Conservation (phyloP, 1,140 invertebrate species). For the Eubasilissa regina region DNA sequence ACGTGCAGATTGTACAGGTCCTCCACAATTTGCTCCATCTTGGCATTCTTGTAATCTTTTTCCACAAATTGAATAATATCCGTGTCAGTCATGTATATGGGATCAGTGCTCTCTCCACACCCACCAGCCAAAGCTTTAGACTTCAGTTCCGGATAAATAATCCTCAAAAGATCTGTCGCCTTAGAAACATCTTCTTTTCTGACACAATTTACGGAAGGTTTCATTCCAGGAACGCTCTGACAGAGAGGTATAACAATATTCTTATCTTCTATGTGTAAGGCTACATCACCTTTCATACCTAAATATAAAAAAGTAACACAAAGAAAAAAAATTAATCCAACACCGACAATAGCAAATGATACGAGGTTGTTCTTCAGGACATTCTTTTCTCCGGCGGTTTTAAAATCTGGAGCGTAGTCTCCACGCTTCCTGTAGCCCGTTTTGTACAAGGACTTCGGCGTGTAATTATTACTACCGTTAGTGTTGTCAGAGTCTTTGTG, state of each 20-base stretch:
- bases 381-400: slow-evolving; percentile 68
- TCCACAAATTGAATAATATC: slow-evolving; percentile 72
- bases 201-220: slow-evolving; percentile 76
- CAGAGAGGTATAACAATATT: slow-evolving; percentile 75
- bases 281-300: slow-evolving; percentile 73
- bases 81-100: slow-evolving; percentile 73
- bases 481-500: slow-evolving; percentile 65
- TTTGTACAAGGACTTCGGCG: slow-evolving; percentile 60
- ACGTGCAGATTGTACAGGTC: slow-evolving; percentile 79
- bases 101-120: slow-evolving; percentile 72
- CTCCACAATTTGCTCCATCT: slow-evolving; percentile 69
- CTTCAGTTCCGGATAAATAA: slow-evolving; percentile 74
- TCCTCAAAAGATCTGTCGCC: slow-evolving; percentile 75
- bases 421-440: slow-evolving; percentile 63
- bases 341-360: slow-evolving; percentile 75
- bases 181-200: slow-evolving; percentile 73
- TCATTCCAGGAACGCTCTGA: slow-evolving; percentile 67
- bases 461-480: slow-evolving; percentile 65
- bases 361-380: slow-evolving; percentile 76
- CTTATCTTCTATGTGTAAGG: slow-evolving; percentile 68
- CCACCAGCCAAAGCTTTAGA: slow-evolving; percentile 72
- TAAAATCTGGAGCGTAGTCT: slow-evolving; percentile 69
- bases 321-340: slow-evolving; percentile 78
- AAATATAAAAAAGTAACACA: slow-evolving; percentile 78
- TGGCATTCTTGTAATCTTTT: slow-evolving; percentile 63